Evolutionary conservation across 2,888 invertebrate species (phyloP).

Genomic region (Labia minor): DNA sequence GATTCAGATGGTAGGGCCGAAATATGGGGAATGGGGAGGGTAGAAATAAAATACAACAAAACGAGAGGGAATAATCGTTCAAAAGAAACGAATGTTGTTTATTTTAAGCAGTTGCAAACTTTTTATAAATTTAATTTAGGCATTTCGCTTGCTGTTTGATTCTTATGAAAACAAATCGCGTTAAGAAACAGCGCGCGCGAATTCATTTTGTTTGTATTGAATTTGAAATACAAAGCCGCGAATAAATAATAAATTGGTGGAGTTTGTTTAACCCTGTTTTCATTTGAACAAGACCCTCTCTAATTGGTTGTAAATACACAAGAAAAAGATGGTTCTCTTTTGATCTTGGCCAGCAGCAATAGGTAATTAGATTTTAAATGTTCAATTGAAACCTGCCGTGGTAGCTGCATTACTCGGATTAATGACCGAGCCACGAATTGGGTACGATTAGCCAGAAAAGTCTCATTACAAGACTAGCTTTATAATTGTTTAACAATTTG

Average conservation of each 20-base stretch:
- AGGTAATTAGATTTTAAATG: no score
- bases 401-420: no score
- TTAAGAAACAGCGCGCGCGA: neutral
- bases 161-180: neutral
- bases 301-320: neutral
- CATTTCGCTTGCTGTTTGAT: neutral
- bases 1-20: no score
- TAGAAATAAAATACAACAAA: neutral
- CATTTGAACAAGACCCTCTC: neutral
- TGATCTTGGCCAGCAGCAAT: neutral
- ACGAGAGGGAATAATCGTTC: neutral
- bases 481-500: neutral
- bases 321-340: neutral
- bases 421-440: no score
- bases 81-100: neutral
- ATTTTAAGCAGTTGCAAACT: neutral
- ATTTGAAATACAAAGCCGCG: neutral
- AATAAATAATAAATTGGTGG: neutral
- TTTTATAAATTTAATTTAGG: neutral
- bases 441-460: neutral
- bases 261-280: neutral
- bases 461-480: neutral
- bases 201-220: neutral
- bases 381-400: no score
- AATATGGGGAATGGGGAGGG: neutral